Base-by-base conservation (phyloP, 2,113 vertebrate genomes). In the Microtus ochrogaster region DNA sequence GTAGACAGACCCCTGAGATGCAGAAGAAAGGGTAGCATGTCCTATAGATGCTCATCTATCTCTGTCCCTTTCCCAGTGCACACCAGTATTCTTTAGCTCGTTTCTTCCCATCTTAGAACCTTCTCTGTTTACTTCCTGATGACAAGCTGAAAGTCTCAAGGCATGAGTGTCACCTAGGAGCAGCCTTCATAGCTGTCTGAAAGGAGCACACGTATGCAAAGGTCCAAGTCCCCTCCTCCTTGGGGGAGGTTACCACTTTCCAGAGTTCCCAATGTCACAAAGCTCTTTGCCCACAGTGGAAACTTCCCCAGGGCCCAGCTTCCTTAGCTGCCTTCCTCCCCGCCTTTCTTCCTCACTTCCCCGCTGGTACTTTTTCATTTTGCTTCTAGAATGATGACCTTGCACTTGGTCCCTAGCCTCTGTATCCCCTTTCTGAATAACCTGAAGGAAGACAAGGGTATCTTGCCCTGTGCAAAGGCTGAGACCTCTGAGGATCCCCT, bases 11-110 rank as follows among this genome's bases (percentile, higher is more conserved):
- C 0, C 17, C 65, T 66, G 33, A 30, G 63, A 26, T n/a, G 28
- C 24, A 86, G 74, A 41, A 7, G 30, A 91, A 36, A 12, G 12
- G 7, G 2, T 16, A 39, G 28, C 33, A 78, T 41, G 12, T 6
- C 12, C 17, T 7, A 2, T 7, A n/a, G 36, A 7, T 3, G 4
- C 10, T 21, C 52, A 63, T 30, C 4, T 11, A 1, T 19, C 1
- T 17, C 49, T 2, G 6, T 24, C 61, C 44, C 2, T 39, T 90
- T 36, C n/a, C n/a, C 26, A 72, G 44, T 11, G 49, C 52, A 55
- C 12, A 3, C 39, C 17, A 19, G 33, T 14, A 30, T 36, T 5
- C 30, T 47, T n/a, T 36, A 44, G 8, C 44, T 17, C 21, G 19
- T 14, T 7, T 63, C n/a, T 61, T 39, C 79, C 39, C 65, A 11